These are phyloP conservation scores for Limnephilus rhombicus DNA, from an alignment of 2,888 invertebrate genomes.

Conservation along the genomic window DNA sequence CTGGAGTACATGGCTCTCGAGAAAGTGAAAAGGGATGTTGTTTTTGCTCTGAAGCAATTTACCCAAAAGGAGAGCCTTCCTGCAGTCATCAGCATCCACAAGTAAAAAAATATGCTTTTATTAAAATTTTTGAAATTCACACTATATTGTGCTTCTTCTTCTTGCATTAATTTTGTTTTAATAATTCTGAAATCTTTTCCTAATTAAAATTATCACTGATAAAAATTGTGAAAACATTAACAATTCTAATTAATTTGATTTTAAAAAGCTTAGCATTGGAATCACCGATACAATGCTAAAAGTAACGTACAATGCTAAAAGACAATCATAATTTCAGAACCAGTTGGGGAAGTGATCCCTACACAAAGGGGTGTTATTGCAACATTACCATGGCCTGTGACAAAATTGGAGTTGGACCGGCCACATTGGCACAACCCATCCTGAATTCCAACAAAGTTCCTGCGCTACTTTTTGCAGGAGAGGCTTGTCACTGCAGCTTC, in stretches of 20 bases:
- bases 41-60: slow-evolving; percentile 76
- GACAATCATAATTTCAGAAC: slow-evolving; percentile 71
- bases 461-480: slow-evolving; percentile 80
- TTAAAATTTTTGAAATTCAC: not conserved
- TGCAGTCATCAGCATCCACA: slow-evolving; percentile 72
- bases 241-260: not conserved
- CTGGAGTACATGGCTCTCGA: slow-evolving; percentile 77
- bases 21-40: slow-evolving; percentile 76
- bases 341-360: slow-evolving; percentile 78
- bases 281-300: no score
- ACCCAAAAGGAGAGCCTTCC: slow-evolving; percentile 74
- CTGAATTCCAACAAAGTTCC: slow-evolving; percentile 71
- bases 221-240: not conserved
- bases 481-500: slow-evolving; percentile 78
- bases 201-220: not conserved
- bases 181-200: not conserved
- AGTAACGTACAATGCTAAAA: no score
- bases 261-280: not conserved
- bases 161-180: no score
- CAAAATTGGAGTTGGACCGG: slow-evolving; percentile 70
- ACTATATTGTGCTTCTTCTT: no score
- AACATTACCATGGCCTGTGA: slow-evolving; percentile 78
- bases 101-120: slow-evolving; percentile 70
- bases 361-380: slow-evolving; percentile 79
- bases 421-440: slow-evolving; percentile 73